phyloP scores from a whole-genome alignment of 2,113 vertebrate genomes.

The Seriola rivoliana region DNA sequence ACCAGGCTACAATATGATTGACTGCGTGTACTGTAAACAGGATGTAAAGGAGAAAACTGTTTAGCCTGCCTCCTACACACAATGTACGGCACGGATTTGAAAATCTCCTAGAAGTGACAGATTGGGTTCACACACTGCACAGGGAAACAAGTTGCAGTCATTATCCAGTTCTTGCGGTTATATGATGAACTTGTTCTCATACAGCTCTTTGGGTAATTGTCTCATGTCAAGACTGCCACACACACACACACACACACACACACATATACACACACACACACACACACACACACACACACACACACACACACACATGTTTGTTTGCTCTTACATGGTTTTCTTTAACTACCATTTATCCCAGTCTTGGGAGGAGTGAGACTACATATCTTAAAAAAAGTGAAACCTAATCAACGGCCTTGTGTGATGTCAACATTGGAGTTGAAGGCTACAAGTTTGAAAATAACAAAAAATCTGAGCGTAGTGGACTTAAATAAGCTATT shows the following conservation, averaged over 20 bases:
- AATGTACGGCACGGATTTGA: constrained; percentile 54
- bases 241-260: constrained; percentile 37
- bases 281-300: too few relatives aligned
- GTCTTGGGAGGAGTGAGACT: too few relatives aligned
- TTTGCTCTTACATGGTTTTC: not conserved
- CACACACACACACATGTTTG: constrained; percentile 31
- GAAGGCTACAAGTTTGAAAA: too few relatives aligned
- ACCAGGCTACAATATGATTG: constrained; percentile 22
- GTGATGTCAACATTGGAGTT: too few relatives aligned
- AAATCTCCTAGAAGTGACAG: constrained; percentile 76
- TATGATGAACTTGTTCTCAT: constrained; percentile 46
- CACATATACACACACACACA: constrained; percentile 41
- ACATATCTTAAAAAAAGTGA: too few relatives aligned
- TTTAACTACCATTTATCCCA: too few relatives aligned
- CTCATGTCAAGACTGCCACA: constrained; percentile 25
- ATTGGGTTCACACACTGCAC: constrained; percentile 76
- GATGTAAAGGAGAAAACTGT: constrained; percentile 40
- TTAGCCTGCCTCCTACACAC: constrained; percentile 62
- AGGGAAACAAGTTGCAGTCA: constrained; percentile 71
- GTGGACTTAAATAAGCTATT: too few relatives aligned
- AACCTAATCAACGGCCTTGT: too few relatives aligned
- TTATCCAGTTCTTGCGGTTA: constrained; percentile 69
- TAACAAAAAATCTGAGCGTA: too few relatives aligned
- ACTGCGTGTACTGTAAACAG: not conserved
- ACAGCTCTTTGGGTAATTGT: constrained; percentile 9